These are phyloP conservation scores for Heliconius sara DNA, from an alignment of 2,888 invertebrate species.

Conservation along the genomic window DNA sequence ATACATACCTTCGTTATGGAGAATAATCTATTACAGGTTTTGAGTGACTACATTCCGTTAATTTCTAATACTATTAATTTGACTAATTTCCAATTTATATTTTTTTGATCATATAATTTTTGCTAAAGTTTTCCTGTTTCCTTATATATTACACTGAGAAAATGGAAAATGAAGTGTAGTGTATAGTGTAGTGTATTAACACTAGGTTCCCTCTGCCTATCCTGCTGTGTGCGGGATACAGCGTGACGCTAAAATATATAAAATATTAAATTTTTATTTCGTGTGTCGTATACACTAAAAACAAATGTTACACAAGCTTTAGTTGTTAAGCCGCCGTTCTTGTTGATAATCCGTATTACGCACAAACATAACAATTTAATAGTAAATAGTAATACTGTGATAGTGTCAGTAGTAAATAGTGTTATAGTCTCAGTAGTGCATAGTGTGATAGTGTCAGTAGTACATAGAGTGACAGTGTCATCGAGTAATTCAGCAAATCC, in stretches of 20 bases:
- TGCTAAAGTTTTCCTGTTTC: background rate
- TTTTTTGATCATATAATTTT: background rate
- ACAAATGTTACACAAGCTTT: background rate
- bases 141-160: background rate
- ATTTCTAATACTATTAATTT: conserved; percentile 8
- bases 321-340: background rate
- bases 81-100: background rate
- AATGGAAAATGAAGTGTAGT: too few relatives aligned
- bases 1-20: conserved; percentile 6
- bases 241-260: too few relatives aligned
- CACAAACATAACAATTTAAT: background rate
- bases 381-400: background rate
- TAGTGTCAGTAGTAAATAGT: too few relatives aligned
- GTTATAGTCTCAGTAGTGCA: too few relatives aligned
- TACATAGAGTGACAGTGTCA: background rate
- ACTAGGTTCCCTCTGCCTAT: too few relatives aligned
- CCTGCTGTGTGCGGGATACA: too few relatives aligned
- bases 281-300: background rate
- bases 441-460: too few relatives aligned
- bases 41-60: background rate
- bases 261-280: too few relatives aligned
- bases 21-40: conserved; percentile 21
- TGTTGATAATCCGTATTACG: background rate
- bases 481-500: conserved; percentile 9
- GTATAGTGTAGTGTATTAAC: too few relatives aligned